A percentile compares a stretch with the other conserved stretches of the same genome.
Conservation (phyloP, 2,113 vertebrate species). For the Marmota monax region DNA sequence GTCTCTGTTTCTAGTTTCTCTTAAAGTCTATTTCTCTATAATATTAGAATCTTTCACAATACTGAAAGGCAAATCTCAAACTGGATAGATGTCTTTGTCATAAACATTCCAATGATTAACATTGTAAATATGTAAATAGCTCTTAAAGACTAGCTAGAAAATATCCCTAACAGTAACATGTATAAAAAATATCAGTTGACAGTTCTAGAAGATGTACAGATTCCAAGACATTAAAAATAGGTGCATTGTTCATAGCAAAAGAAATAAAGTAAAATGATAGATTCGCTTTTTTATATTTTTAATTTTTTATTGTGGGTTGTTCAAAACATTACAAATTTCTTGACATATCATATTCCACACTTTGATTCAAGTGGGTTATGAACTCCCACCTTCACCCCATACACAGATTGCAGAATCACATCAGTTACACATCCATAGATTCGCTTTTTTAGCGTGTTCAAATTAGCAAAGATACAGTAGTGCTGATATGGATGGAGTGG, state of each 20-base stretch:
- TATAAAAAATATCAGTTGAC: neutral
- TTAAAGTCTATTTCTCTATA: neutral
- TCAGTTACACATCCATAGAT: no score
- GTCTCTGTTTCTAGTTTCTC: neutral
- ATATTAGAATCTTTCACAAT: neutral
- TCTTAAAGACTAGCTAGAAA: slow-evolving; percentile 31
- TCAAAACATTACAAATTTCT: no score
- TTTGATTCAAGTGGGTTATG: no score
- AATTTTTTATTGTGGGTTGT: no score
- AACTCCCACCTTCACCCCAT: no score
- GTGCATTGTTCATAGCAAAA: neutral
- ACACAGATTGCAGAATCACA: no score
- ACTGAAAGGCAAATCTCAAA: neutral
- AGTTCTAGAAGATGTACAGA: neutral
- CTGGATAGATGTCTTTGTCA: neutral
- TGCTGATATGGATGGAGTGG: neutral
- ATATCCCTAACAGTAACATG: neutral
- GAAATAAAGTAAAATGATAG: slow-evolving; percentile 50
- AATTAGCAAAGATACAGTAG: neutral
- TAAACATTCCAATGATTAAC: neutral
- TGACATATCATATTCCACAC: no score
- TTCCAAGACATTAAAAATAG: neutral
- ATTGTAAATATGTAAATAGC: neutral
- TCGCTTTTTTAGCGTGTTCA: neutral
- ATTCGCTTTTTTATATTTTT: neutral